Evolutionary conservation across 2,113 vertebrate genomes (phyloP).

Genomic region (Otocyon megalotis): DNA sequence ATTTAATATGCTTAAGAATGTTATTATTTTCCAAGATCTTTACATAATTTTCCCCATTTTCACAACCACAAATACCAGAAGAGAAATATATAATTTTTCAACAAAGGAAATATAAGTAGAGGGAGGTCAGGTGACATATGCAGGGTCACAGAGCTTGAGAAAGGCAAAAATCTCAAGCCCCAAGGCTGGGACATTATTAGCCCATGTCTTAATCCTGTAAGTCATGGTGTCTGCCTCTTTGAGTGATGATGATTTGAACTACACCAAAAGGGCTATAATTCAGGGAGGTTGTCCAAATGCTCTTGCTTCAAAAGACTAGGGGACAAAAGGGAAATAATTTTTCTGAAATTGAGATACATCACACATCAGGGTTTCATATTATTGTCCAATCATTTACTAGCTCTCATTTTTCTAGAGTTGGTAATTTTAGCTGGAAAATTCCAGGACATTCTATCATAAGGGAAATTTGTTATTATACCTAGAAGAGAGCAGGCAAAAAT

Average conservation of each 20-base stretch:
- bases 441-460: not conserved
- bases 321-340: constrained; percentile 52
- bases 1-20: not conserved
- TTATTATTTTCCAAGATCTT: not conserved
- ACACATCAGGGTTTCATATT: not conserved
- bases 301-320: constrained; percentile 55
- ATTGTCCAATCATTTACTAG: constrained; percentile 33
- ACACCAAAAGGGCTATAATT: constrained; percentile 53
- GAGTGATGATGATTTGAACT: constrained; percentile 64
- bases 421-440: constrained; percentile 47
- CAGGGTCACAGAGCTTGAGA: not conserved
- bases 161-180: not conserved
- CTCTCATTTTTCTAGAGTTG: constrained; percentile 18
- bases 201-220: not conserved
- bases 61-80: not conserved
- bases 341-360: constrained; percentile 63
- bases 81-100: not conserved
- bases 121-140: not conserved
- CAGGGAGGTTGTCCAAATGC: constrained; percentile 3
- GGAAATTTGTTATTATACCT: not conserved
- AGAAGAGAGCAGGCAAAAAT: not conserved
- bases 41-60: not conserved
- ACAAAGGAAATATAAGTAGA: not conserved
- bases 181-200: not conserved
- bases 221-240: constrained; percentile 57